Evolutionary conservation across 37 sponge, comb jelly and placozoan species (phyloP).

Genomic region (Crambe crambe): DNA sequence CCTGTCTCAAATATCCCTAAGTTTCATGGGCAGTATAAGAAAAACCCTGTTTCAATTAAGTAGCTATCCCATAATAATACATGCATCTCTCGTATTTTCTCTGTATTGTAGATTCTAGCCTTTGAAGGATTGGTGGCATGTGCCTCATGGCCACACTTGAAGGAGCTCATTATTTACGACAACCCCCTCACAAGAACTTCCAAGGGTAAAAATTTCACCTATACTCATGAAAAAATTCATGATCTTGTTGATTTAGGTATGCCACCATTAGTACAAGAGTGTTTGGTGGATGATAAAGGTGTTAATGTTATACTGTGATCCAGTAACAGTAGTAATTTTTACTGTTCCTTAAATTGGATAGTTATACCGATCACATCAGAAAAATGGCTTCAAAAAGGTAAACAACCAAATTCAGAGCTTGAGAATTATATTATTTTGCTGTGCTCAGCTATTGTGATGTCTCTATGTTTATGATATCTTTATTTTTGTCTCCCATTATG

Average conservation of each 20-base stretch:
- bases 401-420: not conserved
- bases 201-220: slow-evolving; percentile 47
- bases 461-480: too few species aligned
- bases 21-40: too few species aligned
- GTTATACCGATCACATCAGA: slow-evolving; percentile 26
- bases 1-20: too few species aligned
- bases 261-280: slow-evolving; percentile 44
- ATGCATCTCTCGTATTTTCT: not conserved
- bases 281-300: slow-evolving; percentile 27
- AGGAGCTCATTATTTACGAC: slow-evolving; percentile 62
- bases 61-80: too few species aligned
- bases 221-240: not conserved
- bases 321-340: not conserved
- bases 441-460: too few species aligned
- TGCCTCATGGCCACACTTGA: slow-evolving; percentile 56
- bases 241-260: slow-evolving; percentile 53
- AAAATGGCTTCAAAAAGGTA: slow-evolving; percentile 62
- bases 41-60: too few species aligned
- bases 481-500: too few species aligned
- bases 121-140: slow-evolving; percentile 62
- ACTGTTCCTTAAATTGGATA: not conserved
- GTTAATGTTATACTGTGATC: slow-evolving; percentile 47
- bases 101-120: slow-evolving; percentile 34
- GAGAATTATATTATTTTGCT: too few species aligned
- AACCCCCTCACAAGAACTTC: slow-evolving; percentile 66